Evolutionary conservation across 2,797 vertebrate species (phyloP), one percentile per base, ranked within the genome.

Genomic region (Etheostoma perlongum): DNA sequence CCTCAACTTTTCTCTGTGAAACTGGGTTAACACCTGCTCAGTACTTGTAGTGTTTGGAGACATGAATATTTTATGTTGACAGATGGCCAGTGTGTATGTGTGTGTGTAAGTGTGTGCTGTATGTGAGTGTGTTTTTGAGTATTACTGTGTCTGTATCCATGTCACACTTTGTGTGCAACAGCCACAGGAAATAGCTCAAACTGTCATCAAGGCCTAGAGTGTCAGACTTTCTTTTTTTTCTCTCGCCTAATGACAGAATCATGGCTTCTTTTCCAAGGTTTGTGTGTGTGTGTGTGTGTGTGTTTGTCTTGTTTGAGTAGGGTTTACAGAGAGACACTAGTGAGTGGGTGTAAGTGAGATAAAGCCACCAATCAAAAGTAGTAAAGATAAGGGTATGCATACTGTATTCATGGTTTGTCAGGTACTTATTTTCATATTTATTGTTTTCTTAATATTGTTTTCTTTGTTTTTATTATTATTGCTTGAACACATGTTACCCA

Each of bases 51-150:
- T 40, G 68, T 88, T 83, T 66, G 61, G 74, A 79, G 65, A 65
- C n/a, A 55, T 92, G 85, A 87, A 91, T 87, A 88, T 87, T 89
- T 90, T 5, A 90, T 89, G 74, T 42, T 67, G 84, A 76, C 90
- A 90, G 84, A 78, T 89, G 86, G 85, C 79, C 16, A 53, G 77
- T 58, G 15, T 52, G 44, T 21, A 36, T 54, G 30, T 54, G 40
- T 79, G 36, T 40, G 59, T 58, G 65, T 64, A 18, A 60, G 60
- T 58, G 59, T 51, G 68, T 66, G 58, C 40, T 52, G 57, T 58
- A 40, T 78, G 21, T 49, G 67, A 61, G 44, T 67, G 68, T 74
- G 9, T 27, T 62, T 48, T 61, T 61, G 36, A 57, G 54, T 58
- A 55, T 49, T 36, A 57, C 46, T 53, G 48, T 19, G 65, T 85